Evolutionary conservation across 1,140 invertebrate species (phyloP), one percentile per base, ranked within the genome.

Genomic region (Drosophila equinoxialis): DNA sequence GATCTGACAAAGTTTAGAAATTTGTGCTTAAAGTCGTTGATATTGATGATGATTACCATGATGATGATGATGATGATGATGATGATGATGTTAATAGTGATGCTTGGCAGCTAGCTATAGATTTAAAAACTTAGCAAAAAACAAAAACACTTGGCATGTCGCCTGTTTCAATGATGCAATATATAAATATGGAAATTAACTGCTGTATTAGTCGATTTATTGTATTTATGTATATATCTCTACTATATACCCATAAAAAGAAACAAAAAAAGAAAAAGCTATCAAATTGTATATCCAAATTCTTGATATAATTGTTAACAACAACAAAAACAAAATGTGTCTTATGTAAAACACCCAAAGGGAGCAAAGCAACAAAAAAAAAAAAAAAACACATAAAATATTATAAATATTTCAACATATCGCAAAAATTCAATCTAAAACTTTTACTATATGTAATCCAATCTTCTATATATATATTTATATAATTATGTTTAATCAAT

Each of bases 21-120:
- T 81, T 87, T 87, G 84, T 87, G 84, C 85, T 89, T 71, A 80
- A 68, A 42, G 42, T 60, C 35, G 45, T 73, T 65, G 26, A 60
- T 45, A 14, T 55, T 60, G 41, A 61, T 58, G 26, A 69, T 39
- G 35, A 70, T 45, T 37, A 57, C 59, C 17, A 68, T 7, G 23
- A 76, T 58, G 11, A 41, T 62, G 13, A 51, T 45, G 13, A 68
- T 7, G 23, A 76, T 58, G 11, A 41, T 62, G 13, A 51, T 45
- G 13, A 51, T 45, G 41, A 74, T 48, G 51, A 51, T 51, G 45
- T 23, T 51, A 11, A 51, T 51, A 75, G 62, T 76, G 72, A 76
- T 69, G 72, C 72, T 76, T 55, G 71, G 71, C 63, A 66, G 76
- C 82, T 79, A 82, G 78, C 71, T 74, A 71, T 67, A 74, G 74